Conservation (phyloP, 2,113 vertebrate species). For the Etheostoma cragini region DNA sequence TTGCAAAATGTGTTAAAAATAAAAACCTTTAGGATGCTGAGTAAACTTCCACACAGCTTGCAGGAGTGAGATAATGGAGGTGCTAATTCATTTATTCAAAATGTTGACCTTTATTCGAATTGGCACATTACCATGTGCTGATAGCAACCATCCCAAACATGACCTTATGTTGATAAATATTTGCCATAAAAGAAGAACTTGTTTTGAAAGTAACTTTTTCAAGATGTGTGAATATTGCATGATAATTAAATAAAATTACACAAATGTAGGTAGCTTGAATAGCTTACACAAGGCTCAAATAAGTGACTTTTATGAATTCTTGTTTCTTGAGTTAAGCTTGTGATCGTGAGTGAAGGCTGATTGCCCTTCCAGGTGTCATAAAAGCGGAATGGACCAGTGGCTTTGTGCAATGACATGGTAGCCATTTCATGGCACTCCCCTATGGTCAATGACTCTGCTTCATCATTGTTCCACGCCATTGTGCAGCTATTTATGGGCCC, state of each 20-base stretch:
- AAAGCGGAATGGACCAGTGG: slow-evolving; percentile 76
- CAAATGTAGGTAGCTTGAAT: slow-evolving; percentile 1
- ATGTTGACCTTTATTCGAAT: slow-evolving; percentile 72
- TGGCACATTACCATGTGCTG: slow-evolving; percentile 62
- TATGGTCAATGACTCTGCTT: slow-evolving; percentile 78
- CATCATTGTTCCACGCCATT: slow-evolving; percentile 83
- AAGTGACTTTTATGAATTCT: slow-evolving; percentile 58
- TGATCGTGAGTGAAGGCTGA: slow-evolving; percentile 66
- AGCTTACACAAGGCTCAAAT: slow-evolving; percentile 29
- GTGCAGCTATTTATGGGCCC: slow-evolving; percentile 78
- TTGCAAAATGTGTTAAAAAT: slow-evolving; percentile 32
- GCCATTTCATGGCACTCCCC: slow-evolving; percentile 77
- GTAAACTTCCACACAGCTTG: slow-evolving; percentile 50
- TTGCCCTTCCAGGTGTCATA: slow-evolving; percentile 75
- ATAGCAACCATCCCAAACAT: slow-evolving; percentile 61
- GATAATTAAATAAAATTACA: slow-evolving; percentile 9
- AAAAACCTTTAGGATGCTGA: slow-evolving; percentile 21
- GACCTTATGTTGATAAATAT: slow-evolving; percentile 62
- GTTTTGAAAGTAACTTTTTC: slow-evolving; percentile 42
- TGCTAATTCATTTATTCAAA: slow-evolving; percentile 62
- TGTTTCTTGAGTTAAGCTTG: slow-evolving; percentile 67
- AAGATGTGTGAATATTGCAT: background rate
- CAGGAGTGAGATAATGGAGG: slow-evolving; percentile 40
- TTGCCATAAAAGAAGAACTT: slow-evolving; percentile 42
- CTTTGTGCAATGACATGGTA: slow-evolving; percentile 77